Conservation (phyloP, 2,797 vertebrate species). For the Tympanoctomys barrerae region DNA sequence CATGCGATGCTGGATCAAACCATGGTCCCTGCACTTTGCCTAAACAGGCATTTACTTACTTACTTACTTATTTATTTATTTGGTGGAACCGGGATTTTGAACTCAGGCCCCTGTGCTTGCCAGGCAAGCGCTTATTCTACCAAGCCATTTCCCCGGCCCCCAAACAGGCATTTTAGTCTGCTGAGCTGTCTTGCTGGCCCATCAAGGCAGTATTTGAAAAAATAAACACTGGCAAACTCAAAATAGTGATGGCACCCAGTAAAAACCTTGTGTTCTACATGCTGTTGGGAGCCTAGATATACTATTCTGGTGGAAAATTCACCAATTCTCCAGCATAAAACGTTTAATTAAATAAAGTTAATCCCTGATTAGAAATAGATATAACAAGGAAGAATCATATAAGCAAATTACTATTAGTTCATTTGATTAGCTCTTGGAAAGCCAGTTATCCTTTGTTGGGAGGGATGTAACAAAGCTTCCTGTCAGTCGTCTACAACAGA, state of each 20-base stretch:
- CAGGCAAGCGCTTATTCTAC: too few species aligned
- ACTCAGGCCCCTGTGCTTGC: too few species aligned
- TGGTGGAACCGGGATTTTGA: too few species aligned
- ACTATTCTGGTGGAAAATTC: not conserved
- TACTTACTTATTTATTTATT: too few species aligned
- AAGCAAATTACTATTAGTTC: not conserved
- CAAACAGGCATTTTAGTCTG: too few species aligned
- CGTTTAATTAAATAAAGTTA: conserved; percentile 2
- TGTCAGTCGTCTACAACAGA: conserved; percentile 73
- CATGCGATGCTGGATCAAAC: too few species aligned
- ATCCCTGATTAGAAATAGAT: not conserved
- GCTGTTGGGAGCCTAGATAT: not conserved
- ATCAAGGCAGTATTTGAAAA: not conserved
- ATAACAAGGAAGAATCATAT: not conserved
- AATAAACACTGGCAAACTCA: not conserved
- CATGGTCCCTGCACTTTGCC: too few species aligned
- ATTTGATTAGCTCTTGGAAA: conserved; percentile 63
- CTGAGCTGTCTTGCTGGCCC: too few species aligned
- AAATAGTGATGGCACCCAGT: not conserved
- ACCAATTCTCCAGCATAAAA: not conserved
- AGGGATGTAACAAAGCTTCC: conserved; percentile 68
- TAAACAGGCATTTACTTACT: too few species aligned
- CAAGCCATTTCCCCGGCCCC: too few species aligned
- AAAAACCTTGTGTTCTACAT: not conserved
- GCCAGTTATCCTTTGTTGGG: conserved; percentile 4